These are phyloP conservation scores for Aplochiton taeniatus DNA, from an alignment of 2,797 vertebrate genomes.

Conservation along the genomic window DNA sequence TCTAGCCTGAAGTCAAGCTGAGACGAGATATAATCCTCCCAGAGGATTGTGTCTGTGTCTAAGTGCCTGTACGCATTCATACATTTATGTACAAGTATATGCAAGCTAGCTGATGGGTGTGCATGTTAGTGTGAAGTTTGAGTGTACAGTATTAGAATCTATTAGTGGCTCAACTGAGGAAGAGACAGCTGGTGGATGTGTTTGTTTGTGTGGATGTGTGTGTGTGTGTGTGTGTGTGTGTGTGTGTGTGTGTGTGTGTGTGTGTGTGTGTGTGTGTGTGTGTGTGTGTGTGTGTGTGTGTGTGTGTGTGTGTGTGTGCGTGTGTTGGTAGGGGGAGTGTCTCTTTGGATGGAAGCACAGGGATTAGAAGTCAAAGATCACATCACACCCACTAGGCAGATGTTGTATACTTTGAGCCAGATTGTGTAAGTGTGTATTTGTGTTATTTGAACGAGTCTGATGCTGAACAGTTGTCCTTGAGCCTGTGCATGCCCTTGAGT, in stretches of 20 bases:
- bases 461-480: too few species aligned
- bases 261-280: constrained; percentile 19
- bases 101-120: neutral
- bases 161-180: constrained; percentile 1
- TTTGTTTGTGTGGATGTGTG: constrained; percentile 22
- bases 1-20: neutral
- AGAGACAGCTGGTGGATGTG: constrained; percentile 48
- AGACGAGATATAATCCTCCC: constrained; percentile 26
- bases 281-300: constrained; percentile 31
- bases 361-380: constrained; percentile 35
- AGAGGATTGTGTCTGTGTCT: neutral
- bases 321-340: neutral
- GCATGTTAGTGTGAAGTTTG: constrained; percentile 15
- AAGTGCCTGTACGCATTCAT: neutral
- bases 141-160: neutral
- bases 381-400: constrained; percentile 3
- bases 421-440: neutral
- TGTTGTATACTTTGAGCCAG: constrained; percentile 2
- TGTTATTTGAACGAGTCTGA: neutral
- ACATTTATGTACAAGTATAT: too few species aligned
- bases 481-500: too few species aligned
- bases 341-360: neutral
- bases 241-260: constrained; percentile 26
- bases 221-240: constrained; percentile 17
- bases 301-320: constrained; percentile 23